These are phyloP conservation scores for Spilarctia lutea DNA, from an alignment of 2,888 invertebrate species.

Conservation along the genomic window DNA sequence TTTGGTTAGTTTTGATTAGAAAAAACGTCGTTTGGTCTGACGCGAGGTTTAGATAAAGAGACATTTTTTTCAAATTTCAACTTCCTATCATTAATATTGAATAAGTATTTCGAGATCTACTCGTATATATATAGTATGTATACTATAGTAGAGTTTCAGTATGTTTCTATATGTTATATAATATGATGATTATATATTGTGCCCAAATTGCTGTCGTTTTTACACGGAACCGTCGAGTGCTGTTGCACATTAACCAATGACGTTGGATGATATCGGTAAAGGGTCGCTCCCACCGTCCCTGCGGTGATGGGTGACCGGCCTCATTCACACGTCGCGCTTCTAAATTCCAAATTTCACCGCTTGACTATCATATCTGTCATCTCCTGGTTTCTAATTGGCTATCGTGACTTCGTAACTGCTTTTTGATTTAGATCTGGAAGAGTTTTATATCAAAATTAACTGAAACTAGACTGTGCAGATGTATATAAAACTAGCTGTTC, in stretches of 20 bases:
- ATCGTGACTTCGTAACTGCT: conserved; percentile 42
- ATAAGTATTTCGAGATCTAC: no score
- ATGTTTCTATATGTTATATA: no score
- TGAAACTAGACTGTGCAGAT: neutral
- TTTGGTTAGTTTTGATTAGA: no score
- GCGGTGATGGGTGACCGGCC: conserved; percentile 19
- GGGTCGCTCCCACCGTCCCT: conserved; percentile 21
- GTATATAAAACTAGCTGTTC: no score
- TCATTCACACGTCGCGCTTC: conserved; percentile 38
- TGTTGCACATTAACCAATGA: conserved; percentile 27
- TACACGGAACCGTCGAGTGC: conserved; percentile 26
- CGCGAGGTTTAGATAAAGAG: no score
- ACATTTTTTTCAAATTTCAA: no score
- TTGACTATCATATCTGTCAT: conserved; percentile 40
- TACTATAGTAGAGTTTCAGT: no score
- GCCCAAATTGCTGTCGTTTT: conserved; percentile 15
- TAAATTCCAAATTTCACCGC: conserved; percentile 53
- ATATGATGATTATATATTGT: conserved; percentile 16
- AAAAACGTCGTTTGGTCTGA: no score
- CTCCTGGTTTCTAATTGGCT: conserved; percentile 51
- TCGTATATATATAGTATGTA: no score
- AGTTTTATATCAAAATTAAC: conserved; percentile 43
- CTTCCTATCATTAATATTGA: no score
- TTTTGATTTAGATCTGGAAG: conserved; percentile 35
- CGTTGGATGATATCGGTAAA: conserved; percentile 26